Percentiles rank a stretch among this genome's conserved stretches.
Conservation (phyloP, 2,797 vertebrate species). For the Liasis olivaceus region DNA sequence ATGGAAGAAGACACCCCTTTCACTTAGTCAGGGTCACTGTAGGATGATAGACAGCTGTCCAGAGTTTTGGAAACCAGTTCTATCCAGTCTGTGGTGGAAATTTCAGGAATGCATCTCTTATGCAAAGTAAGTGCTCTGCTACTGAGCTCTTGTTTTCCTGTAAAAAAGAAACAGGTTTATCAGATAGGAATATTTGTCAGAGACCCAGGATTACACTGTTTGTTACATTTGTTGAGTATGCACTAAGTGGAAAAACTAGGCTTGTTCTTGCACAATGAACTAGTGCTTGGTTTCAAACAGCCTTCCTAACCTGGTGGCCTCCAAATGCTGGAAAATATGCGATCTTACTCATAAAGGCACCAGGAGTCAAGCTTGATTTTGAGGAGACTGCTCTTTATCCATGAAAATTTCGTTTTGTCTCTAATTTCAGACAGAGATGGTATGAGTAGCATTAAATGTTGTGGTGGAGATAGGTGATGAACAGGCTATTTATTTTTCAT, state of each 20-base stretch:
- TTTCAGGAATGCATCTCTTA: neutral
- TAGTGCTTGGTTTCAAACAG: too few species aligned
- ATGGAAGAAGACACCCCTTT: neutral
- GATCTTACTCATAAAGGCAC: neutral
- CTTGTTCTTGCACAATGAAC: neutral
- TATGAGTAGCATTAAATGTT: neutral
- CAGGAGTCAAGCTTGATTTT: neutral
- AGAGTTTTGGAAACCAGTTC: neutral
- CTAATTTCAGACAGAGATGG: neutral
- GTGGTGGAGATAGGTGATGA: neutral
- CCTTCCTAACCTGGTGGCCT: neutral
- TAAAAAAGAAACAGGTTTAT: neutral
- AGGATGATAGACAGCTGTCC: neutral
- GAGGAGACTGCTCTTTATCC: neutral
- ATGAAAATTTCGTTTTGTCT: neutral
- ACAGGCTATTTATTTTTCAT: neutral
- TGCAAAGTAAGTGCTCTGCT: neutral
- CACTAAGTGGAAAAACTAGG: neutral
- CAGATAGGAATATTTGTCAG: neutral
- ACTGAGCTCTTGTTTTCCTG: neutral
- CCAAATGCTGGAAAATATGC: neutral
- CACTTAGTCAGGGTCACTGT: neutral
- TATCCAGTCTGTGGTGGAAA: neutral
- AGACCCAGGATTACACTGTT: neutral
- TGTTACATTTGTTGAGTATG: neutral